phyloP scores from a whole-genome alignment of 2,888 invertebrate genomes.

The Pachydiplax longipennis region DNA sequence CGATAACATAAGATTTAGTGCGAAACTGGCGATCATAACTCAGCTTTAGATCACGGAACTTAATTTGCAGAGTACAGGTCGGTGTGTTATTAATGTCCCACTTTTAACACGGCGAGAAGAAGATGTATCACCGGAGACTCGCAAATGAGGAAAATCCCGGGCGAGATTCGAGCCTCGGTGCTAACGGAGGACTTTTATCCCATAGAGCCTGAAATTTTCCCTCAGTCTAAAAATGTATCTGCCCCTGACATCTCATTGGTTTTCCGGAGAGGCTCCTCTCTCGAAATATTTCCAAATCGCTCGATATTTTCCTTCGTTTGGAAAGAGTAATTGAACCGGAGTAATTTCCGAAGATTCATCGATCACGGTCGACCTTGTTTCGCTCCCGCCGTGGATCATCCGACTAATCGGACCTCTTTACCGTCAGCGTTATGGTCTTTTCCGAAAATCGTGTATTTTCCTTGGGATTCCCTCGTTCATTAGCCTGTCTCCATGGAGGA shows the following conservation, averaged over 20 bases:
- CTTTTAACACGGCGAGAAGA: background rate
- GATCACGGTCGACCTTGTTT: background rate
- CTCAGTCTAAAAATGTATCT: background rate
- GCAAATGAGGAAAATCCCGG: background rate
- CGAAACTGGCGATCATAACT: background rate
- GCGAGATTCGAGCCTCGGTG: background rate
- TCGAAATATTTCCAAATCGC: background rate
- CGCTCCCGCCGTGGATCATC: background rate
- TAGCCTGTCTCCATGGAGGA: too few relatives aligned
- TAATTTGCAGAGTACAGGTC: background rate
- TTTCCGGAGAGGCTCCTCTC: background rate
- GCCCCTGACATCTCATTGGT: background rate
- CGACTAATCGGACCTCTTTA: background rate
- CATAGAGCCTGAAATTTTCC: background rate
- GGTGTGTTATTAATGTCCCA: background rate
- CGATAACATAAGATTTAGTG: background rate
- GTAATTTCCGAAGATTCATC: background rate
- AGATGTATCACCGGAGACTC: background rate
- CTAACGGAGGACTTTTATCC: background rate
- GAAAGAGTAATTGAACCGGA: background rate
- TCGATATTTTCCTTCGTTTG: background rate
- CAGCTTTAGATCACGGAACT: background rate
- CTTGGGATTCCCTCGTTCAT: too few relatives aligned
- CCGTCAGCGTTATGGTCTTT: too few relatives aligned
- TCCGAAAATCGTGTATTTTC: too few relatives aligned